Conservation (phyloP, 2,888 invertebrate genomes). For the Harmothoe impar region DNA sequence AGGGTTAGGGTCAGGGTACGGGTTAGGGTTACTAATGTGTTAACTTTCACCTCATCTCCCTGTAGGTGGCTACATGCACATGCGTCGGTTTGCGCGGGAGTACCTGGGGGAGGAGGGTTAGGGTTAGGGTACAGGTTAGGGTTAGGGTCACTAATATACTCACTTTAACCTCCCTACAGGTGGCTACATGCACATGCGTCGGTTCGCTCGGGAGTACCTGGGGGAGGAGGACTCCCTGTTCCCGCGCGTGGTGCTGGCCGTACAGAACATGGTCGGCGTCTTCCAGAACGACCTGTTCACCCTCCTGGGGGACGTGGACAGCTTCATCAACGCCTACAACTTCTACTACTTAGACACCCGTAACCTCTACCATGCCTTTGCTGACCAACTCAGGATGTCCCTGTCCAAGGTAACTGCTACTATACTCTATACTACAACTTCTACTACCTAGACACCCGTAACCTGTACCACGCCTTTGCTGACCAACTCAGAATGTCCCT, state of each 20-base stretch:
- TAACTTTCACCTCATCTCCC: too few species aligned
- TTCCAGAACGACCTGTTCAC: conserved; percentile 64
- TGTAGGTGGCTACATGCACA: conserved; percentile 25
- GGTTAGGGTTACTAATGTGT: too few species aligned
- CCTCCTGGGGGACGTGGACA: conserved; percentile 61
- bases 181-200: conserved; percentile 59
- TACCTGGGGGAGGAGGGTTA: conserved; percentile 68
- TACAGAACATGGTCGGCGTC: conserved; percentile 64
- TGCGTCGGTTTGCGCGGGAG: conserved; percentile 66
- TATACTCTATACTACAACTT: not conserved
- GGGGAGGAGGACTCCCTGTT: conserved; percentile 68
- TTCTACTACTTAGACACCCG: conserved; percentile 41
- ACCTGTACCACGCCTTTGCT: conserved; percentile 18
- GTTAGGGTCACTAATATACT: too few species aligned
- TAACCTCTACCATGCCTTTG: conserved; percentile 23
- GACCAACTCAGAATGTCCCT: not conserved
- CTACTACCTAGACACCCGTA: conserved; percentile 25
- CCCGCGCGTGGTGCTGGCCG: conserved; percentile 62
- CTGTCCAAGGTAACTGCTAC: conserved; percentile 30
- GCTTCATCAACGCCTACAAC: conserved; percentile 60
- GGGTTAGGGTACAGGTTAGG: too few species aligned
- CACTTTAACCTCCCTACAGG: too few species aligned
- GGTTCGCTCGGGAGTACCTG: conserved; percentile 66
- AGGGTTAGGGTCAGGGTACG: too few species aligned
- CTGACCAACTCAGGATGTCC: not conserved